Evolutionary conservation across 2,888 invertebrate genomes (phyloP).

Genomic region (Mesochorus sp.): DNA sequence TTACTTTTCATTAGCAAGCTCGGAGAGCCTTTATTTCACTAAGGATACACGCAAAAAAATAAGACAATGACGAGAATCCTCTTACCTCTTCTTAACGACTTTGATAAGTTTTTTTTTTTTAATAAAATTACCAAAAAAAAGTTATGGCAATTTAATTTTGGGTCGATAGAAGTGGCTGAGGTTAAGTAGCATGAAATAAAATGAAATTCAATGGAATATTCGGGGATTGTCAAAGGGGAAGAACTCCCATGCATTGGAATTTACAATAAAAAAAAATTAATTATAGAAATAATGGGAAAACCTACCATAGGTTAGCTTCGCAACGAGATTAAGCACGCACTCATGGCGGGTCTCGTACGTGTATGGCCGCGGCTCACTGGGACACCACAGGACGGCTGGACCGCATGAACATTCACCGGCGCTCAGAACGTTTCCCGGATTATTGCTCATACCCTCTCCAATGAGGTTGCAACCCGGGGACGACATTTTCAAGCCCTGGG

Average conservation of each 20-base stretch:
- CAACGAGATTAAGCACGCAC: conserved; percentile 79
- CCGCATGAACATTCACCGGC: conserved; percentile 79
- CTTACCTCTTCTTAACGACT: no score
- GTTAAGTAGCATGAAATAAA: no score
- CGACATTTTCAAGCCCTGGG: conserved; percentile 74
- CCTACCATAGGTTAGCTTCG: conserved; percentile 79
- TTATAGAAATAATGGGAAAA: background rate
- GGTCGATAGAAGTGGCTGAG: no score
- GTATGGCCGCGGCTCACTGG: conserved; percentile 77
- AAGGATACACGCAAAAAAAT: conserved; percentile 14
- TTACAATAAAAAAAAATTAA: background rate
- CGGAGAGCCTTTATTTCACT: no score
- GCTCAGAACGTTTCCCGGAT: conserved; percentile 67
- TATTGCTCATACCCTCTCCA: conserved; percentile 72
- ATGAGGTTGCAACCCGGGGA: conserved; percentile 78
- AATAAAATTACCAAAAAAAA: no score
- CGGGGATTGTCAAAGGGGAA: no score
- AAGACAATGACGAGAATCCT: no score
- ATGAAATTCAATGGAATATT: no score
- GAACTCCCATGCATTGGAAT: no score
- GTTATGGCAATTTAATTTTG: no score
- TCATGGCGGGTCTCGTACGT: conserved; percentile 76
- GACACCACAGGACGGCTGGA: conserved; percentile 78
- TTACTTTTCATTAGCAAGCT: conserved; percentile 78
- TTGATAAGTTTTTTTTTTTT: no score